These are phyloP conservation scores for Nomada fucata DNA, from an alignment of 2,888 invertebrate species.

Conservation along the genomic window DNA sequence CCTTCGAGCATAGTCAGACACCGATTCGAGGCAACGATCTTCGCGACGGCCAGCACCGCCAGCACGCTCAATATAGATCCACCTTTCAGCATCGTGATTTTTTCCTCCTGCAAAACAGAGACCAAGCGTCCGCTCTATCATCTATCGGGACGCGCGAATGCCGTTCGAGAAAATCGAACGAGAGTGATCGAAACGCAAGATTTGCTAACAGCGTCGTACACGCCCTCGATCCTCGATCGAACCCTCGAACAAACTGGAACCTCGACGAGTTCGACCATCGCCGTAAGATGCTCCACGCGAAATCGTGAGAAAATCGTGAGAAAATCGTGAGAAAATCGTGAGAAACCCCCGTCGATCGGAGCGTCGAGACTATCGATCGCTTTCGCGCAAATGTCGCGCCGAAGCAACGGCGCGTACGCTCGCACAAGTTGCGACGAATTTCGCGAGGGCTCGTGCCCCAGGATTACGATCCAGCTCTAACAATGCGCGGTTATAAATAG, in stretches of 20 bases:
- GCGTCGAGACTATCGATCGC: not conserved
- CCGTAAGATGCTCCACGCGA: too few relatives aligned
- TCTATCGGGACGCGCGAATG: too few relatives aligned
- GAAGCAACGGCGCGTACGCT: too few relatives aligned
- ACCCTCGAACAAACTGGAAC: too few relatives aligned
- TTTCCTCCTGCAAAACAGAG: constrained; percentile 65
- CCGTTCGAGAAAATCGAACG: too few relatives aligned
- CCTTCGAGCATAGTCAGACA: constrained; percentile 78
- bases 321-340: too few relatives aligned
- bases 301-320: too few relatives aligned
- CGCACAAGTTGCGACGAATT: not conserved
- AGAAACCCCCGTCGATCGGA: too few relatives aligned
- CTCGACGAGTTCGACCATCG: too few relatives aligned
- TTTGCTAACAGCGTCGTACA: too few relatives aligned
- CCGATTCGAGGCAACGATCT: constrained; percentile 70
- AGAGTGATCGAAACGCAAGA: too few relatives aligned
- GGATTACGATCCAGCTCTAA: constrained; percentile 9
- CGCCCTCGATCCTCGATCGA: too few relatives aligned
- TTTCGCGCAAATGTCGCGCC: not conserved
- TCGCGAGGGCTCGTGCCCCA: not conserved
- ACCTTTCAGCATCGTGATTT: constrained; percentile 73
- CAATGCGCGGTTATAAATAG: constrained; percentile 42
- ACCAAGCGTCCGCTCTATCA: not conserved
- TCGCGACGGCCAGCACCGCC: constrained; percentile 65
- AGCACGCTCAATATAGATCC: constrained; percentile 69